phyloP scores from a whole-genome alignment of 2,113 vertebrate species.

The Saguinus imperator region DNA sequence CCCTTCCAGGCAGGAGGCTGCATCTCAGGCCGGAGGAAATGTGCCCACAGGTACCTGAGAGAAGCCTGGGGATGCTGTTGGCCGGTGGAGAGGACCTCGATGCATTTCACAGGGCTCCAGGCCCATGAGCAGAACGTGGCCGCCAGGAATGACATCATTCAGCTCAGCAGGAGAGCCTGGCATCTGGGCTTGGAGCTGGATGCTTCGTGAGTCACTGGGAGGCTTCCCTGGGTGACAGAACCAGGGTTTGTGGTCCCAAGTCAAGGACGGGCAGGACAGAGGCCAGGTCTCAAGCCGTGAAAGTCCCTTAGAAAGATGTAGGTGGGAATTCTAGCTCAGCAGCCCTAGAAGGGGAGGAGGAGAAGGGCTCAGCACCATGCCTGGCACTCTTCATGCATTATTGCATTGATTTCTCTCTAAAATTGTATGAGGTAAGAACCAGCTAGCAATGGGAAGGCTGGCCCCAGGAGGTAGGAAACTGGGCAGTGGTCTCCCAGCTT shows the following conservation, averaged over 20 bases:
- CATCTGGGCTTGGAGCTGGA: not conserved
- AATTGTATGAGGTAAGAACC: not conserved
- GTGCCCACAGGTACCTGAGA: accelerated
- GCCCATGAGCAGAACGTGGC: accelerated
- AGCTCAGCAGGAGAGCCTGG: accelerated
- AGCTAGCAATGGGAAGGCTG: not conserved
- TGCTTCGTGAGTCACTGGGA: accelerated
- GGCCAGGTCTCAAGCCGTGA: accelerated
- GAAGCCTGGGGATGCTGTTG: not conserved
- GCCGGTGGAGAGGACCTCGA: not conserved
- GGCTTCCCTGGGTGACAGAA: not conserved
- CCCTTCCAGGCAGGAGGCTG: not conserved
- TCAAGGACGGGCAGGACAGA: accelerated
- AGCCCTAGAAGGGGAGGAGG: not conserved
- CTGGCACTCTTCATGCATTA: accelerated
- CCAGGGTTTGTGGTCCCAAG: accelerated
- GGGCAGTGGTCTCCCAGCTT: not conserved
- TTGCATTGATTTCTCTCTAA: accelerated
- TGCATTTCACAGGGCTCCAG: accelerated
- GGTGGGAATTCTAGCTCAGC: not conserved
- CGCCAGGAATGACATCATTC: accelerated
- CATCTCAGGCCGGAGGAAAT: not conserved
- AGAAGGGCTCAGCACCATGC: accelerated
- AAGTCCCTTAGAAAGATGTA: accelerated
- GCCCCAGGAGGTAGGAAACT: not conserved